Evolutionary conservation across 23 tunicate species (phyloP).

Genomic region (Corella eumyota): DNA sequence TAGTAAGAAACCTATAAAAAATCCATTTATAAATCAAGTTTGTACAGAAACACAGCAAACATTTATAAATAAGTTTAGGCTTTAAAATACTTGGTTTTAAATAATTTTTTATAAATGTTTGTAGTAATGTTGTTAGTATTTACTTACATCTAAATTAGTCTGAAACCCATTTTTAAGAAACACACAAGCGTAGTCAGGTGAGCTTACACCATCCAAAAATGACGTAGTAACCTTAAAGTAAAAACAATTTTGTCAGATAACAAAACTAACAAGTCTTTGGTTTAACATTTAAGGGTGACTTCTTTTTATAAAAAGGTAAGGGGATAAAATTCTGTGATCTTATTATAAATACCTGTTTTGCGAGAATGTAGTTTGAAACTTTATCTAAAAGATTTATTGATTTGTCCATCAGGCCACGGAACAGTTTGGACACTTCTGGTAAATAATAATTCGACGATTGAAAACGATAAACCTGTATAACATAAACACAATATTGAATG

Average conservation of each 20-base stretch:
- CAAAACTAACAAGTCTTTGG: too few species aligned
- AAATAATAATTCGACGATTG: constrained; percentile 6
- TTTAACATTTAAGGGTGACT: too few species aligned
- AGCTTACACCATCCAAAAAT: constrained; percentile 15
- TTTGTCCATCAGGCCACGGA: constrained; percentile 26
- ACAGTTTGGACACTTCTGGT: constrained; percentile 64
- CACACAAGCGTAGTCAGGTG: constrained; percentile 24
- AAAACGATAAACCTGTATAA: constrained; percentile 40
- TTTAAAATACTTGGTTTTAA: too few species aligned
- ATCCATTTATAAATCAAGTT: too few species aligned
- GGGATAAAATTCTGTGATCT: not conserved
- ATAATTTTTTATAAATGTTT: too few species aligned
- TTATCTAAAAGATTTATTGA: constrained; percentile 17
- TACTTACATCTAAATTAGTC: too few species aligned
- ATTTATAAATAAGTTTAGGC: too few species aligned
- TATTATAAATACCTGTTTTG: constrained; percentile 38
- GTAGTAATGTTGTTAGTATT: too few species aligned
- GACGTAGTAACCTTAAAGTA: constrained; percentile 23
- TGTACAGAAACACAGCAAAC: too few species aligned
- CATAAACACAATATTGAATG: not conserved
- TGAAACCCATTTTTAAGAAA: not conserved
- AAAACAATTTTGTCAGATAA: too few species aligned
- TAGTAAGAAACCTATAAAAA: too few species aligned
- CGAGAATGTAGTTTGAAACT: constrained; percentile 28
- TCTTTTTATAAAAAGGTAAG: too few species aligned